Evolutionary conservation across 2,888 invertebrate species (phyloP).

Genomic region (Diaphora mendica): DNA sequence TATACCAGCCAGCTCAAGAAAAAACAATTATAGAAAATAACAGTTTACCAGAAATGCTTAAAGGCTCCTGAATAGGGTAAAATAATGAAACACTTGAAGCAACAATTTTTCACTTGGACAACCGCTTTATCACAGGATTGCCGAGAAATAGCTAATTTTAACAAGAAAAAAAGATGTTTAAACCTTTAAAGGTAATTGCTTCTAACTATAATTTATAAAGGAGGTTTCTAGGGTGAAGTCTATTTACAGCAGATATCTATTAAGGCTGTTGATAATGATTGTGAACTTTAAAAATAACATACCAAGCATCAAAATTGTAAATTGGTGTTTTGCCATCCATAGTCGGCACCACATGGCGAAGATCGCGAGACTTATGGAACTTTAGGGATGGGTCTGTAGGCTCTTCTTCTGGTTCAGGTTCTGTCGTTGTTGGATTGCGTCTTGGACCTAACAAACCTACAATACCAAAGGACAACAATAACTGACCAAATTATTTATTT

Average conservation of each 20-base stretch:
- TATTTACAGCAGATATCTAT: too few species aligned
- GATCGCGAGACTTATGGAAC: slow-evolving; percentile 88
- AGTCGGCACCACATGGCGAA: slow-evolving; percentile 82
- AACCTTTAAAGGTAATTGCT: too few species aligned
- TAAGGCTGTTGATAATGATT: too few species aligned
- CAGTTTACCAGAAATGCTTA: not conserved
- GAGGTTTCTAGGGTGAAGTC: too few species aligned
- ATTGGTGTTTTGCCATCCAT: slow-evolving; percentile 88
- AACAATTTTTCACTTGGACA: too few species aligned
- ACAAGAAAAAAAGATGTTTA: too few species aligned
- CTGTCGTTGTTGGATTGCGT: slow-evolving; percentile 56
- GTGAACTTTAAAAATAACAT: slow-evolving; percentile 25
- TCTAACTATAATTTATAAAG: too few species aligned
- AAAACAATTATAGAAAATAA: not conserved
- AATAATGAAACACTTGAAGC: too few species aligned
- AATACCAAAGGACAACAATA: slow-evolving; percentile 20
- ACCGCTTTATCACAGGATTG: too few species aligned
- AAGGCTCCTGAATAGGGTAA: too few species aligned
- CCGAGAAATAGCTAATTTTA: too few species aligned
- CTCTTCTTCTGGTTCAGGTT: slow-evolving; percentile 71
- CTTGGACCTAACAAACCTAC: slow-evolving; percentile 69
- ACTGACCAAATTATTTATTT: not conserved
- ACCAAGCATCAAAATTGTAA: slow-evolving; percentile 94
- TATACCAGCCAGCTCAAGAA: not conserved
- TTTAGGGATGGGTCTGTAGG: slow-evolving; percentile 86